Percentiles rank a stretch among this genome's conserved stretches.
Evolutionary conservation across 1,140 invertebrate genomes (phyloP).

Genomic region (Nilaparvata lugens): DNA sequence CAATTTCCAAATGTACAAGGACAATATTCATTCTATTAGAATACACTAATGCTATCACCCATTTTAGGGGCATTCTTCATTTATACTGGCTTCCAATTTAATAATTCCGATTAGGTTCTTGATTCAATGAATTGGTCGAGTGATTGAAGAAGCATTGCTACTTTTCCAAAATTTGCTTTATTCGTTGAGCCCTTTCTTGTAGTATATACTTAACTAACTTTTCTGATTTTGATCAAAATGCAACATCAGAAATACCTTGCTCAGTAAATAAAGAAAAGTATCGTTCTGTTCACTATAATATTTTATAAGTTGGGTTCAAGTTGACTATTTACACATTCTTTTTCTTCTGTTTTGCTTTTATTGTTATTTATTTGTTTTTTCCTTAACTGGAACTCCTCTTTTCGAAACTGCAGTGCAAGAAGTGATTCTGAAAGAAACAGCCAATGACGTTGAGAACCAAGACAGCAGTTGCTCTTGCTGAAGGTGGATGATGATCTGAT

Average conservation of each 20-base stretch:
- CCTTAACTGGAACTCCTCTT: conserved; percentile 47
- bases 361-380: conserved; percentile 45
- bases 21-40: too few relatives aligned
- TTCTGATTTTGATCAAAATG: too few relatives aligned
- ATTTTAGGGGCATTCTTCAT: too few relatives aligned
- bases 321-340: conserved; percentile 29
- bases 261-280: not conserved
- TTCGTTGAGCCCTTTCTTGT: not conserved
- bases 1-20: too few relatives aligned
- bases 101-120: too few relatives aligned
- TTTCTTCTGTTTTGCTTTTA: conserved; percentile 31
- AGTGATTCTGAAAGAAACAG: conserved; percentile 93
- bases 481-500: too few relatives aligned
- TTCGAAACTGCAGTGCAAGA: conserved; percentile 72
- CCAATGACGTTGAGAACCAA: conserved; percentile 79
- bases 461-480: conserved; percentile 89
- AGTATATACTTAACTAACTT: not conserved
- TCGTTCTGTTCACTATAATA: conserved; percentile 4
- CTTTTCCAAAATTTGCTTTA: not conserved
- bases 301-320: conserved; percentile 33
- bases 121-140: not conserved
- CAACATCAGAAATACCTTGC: not conserved
- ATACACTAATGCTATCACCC: too few relatives aligned
- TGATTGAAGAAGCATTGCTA: not conserved
- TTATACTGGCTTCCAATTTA: too few relatives aligned